phyloP scores from a whole-genome alignment of 2,113 vertebrate genomes.

The Eurystomus gularis region DNA sequence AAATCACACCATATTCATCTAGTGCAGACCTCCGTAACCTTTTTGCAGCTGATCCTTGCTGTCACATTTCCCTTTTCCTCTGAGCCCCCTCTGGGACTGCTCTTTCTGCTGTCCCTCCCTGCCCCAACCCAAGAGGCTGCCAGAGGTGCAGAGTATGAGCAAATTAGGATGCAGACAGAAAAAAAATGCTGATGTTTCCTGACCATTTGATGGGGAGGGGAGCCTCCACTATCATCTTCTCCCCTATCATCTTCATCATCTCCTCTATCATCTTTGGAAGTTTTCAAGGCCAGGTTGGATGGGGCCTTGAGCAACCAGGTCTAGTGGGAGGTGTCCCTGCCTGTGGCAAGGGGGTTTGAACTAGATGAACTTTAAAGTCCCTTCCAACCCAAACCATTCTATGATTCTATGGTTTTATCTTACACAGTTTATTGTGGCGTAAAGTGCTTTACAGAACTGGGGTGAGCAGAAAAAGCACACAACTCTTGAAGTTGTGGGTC shows the following conservation, averaged over 20 bases:
- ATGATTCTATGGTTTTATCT: neutral
- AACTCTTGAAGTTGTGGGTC: neutral
- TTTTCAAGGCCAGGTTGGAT: too few relatives aligned
- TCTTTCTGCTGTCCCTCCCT: neutral
- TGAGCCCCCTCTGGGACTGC: fast-evolving
- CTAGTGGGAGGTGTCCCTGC: too few relatives aligned
- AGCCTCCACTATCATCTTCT: too few relatives aligned
- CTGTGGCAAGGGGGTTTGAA: too few relatives aligned
- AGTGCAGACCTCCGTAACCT: neutral
- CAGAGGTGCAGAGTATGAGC: neutral
- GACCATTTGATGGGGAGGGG: neutral
- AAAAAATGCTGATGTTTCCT: neutral
- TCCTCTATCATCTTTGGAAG: neutral
- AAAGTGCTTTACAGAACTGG: neutral
- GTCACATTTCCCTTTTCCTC: neutral
- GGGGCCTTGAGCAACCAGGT: too few relatives aligned
- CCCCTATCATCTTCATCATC: too few relatives aligned
- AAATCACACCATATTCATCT: neutral
- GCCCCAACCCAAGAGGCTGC: neutral
- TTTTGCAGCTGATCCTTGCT: neutral
- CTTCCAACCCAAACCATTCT: too few relatives aligned
- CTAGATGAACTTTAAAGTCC: too few relatives aligned
- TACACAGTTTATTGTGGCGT: neutral
- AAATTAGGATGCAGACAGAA: neutral
- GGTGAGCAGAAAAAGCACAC: fast-evolving